phyloP scores from a whole-genome alignment of 2,888 invertebrate genomes.

The Trachelus troglodyta region DNA sequence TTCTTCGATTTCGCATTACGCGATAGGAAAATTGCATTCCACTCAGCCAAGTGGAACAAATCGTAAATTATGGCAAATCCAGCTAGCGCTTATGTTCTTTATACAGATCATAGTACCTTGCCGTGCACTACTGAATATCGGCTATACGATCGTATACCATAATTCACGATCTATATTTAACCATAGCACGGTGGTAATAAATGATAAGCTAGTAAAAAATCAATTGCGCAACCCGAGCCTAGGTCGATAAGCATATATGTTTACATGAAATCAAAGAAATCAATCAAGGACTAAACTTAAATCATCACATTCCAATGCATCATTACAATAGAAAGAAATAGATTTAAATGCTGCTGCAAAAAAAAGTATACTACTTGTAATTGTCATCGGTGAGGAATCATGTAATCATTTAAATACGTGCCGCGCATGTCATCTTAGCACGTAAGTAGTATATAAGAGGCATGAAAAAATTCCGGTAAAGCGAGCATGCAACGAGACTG shows the following conservation, averaged over 20 bases:
- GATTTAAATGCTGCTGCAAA: background rate
- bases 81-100: background rate
- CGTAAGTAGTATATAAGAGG: conserved; percentile 24
- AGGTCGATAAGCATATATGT: background rate
- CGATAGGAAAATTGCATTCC: background rate
- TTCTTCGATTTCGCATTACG: background rate
- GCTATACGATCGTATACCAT: background rate
- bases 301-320: background rate
- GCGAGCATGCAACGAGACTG: conserved; percentile 10
- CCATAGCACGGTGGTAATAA: background rate
- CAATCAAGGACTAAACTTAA: background rate
- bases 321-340: background rate
- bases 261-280: background rate
- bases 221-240: background rate
- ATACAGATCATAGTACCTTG: background rate
- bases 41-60: background rate
- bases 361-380: background rate
- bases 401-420: conserved; percentile 9
- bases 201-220: background rate
- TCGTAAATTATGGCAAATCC: background rate
- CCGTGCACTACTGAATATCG: background rate
- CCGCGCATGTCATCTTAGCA: conserved; percentile 14
- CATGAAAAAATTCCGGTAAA: conserved; percentile 26
- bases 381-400: background rate
- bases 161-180: background rate